phyloP scores from a whole-genome alignment of 53 echinoderm and acorn worm species.

The Holothuria leucospilota region DNA sequence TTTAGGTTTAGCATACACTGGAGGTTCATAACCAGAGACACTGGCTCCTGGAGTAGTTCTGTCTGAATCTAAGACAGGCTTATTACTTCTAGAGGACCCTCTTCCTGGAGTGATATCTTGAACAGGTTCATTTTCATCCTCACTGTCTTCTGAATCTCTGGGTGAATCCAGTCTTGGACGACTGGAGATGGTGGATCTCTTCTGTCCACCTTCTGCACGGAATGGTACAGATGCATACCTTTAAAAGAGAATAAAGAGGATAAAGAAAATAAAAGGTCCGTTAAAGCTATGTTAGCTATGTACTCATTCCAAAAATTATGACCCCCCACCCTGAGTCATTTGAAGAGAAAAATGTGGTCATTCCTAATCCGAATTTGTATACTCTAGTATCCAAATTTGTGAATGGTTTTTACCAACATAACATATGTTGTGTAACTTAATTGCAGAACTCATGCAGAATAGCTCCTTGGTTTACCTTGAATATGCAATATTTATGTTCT shows the following conservation, averaged over 20 bases:
- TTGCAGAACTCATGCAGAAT: too few relatives aligned
- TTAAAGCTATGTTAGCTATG: background rate
- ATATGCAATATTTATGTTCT: too few relatives aligned
- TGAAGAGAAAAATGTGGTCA: background rate
- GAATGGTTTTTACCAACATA: too few relatives aligned
- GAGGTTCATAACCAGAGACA: background rate
- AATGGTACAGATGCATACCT: conserved; percentile 77
- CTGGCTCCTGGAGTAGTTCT: background rate
- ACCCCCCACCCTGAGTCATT: background rate
- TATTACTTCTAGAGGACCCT: background rate
- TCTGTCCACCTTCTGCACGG: conserved; percentile 21
- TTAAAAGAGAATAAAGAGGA: background rate
- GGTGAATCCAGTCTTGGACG: conserved; percentile 81
- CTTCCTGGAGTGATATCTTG: conserved; percentile 34
- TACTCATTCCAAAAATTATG: background rate
- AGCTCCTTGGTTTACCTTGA: too few relatives aligned
- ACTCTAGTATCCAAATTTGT: too few relatives aligned
- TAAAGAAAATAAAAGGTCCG: background rate
- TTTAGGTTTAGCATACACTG: conserved; percentile 27
- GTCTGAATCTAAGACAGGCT: background rate
- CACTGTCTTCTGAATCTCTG: background rate
- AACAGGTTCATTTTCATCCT: conserved; percentile 37
- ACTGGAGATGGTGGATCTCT: conserved; percentile 72
- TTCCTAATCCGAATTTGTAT: too few relatives aligned
- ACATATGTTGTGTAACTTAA: too few relatives aligned